Percentiles rank a stretch among this genome's conserved stretches.
Conservation (phyloP, 2,797 vertebrate species). For the Zenarchopterus dispar region DNA sequence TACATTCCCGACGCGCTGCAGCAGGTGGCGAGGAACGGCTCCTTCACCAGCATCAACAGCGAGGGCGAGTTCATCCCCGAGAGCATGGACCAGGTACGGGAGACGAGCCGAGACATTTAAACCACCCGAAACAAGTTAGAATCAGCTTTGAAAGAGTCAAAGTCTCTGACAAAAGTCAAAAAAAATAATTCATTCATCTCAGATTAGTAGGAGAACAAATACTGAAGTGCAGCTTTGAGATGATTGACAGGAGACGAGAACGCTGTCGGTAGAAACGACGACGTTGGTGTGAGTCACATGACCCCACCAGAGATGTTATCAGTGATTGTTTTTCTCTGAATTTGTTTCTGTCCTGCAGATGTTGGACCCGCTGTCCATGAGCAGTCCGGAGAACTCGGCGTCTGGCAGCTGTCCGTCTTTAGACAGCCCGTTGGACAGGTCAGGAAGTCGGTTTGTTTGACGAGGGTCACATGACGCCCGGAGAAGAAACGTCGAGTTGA, state of each 20-base stretch:
- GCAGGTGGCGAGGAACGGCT: slow-evolving; percentile 95
- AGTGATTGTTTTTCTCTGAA: neutral
- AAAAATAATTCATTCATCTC: too few relatives aligned
- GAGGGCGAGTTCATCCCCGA: slow-evolving; percentile 99
- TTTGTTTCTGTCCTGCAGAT: slow-evolving; percentile 79
- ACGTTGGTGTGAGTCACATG: too few relatives aligned
- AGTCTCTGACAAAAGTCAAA: too few relatives aligned
- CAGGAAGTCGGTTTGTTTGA: too few relatives aligned
- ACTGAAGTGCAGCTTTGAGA: neutral
- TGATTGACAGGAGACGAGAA: too few relatives aligned
- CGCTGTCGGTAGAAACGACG: too few relatives aligned
- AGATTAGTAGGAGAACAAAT: neutral
- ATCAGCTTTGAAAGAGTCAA: too few relatives aligned
- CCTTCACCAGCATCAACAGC: slow-evolving; percentile 99
- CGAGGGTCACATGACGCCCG: too few relatives aligned
- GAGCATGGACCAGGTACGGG: slow-evolving; percentile 96
- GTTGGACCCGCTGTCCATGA: slow-evolving; percentile 97
- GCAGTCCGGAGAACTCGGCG: slow-evolving; percentile 98
- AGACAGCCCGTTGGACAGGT: slow-evolving; percentile 98
- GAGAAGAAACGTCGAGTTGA: too few relatives aligned
- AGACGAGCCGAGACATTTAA: too few relatives aligned
- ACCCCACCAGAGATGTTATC: too few relatives aligned
- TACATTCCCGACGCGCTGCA: slow-evolving; percentile 98
- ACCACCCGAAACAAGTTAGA: too few relatives aligned
- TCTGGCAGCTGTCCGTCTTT: slow-evolving; percentile 98